Conservation (phyloP, 2,797 vertebrate genomes). For the Sebastes aleutianus region DNA sequence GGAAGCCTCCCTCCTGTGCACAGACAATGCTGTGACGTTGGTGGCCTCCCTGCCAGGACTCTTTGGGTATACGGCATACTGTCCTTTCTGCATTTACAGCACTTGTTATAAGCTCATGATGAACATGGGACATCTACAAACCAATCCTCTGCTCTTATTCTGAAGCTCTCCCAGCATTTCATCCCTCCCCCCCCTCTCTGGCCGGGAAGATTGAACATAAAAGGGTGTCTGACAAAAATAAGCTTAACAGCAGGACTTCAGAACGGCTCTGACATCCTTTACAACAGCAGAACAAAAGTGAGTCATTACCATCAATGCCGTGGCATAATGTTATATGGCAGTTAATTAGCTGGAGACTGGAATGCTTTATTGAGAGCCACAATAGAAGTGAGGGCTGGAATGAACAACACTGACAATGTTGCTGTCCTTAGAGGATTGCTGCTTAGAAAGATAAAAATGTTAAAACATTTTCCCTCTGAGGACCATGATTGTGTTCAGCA, state of each 20-base stretch:
- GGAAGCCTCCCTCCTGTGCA: slow-evolving; percentile 63
- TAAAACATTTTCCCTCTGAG: not conserved
- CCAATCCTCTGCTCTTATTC: not conserved
- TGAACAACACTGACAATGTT: not conserved
- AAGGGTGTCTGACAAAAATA: not conserved
- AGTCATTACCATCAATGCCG: not conserved
- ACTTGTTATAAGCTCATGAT: not conserved
- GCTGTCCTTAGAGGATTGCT: not conserved
- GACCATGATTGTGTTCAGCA: not conserved
- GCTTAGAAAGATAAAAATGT: not conserved
- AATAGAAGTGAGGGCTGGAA: not conserved
- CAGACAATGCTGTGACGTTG: slow-evolving; percentile 65
- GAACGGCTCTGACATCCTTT: not conserved
- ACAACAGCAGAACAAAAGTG: not conserved
- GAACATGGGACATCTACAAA: not conserved
- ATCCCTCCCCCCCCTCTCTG: not conserved
- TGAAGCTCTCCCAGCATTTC: not conserved
- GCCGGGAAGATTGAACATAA: not conserved
- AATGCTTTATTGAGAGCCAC: not conserved
- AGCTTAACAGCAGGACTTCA: not conserved
- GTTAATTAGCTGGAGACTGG: not conserved
- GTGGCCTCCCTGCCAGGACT: not conserved
- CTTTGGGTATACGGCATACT: not conserved
- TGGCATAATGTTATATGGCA: not conserved
- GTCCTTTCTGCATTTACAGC: slow-evolving; percentile 1